Percentiles rank a stretch among this genome's conserved stretches.
Evolutionary conservation across 2,113 vertebrate genomes (phyloP).

Genomic region (Ariopsis seemanni): DNA sequence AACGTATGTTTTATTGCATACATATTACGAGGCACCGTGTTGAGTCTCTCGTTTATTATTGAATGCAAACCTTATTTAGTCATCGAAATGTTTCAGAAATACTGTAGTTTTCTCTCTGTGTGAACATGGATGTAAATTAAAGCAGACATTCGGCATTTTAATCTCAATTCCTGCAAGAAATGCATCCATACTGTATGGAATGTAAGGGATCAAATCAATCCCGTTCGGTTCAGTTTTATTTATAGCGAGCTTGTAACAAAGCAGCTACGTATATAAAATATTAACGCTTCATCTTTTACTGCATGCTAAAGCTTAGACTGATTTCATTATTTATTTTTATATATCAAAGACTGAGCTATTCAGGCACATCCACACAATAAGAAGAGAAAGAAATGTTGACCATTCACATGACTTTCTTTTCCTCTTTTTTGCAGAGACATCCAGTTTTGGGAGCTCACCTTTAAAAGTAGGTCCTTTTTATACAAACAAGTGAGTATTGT

Average conservation of each 20-base stretch:
- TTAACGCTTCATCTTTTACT: background rate
- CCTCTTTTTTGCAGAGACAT: conserved; percentile 68
- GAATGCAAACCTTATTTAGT: background rate
- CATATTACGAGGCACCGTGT: background rate
- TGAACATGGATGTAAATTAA: background rate
- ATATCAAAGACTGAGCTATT: no score
- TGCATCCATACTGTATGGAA: background rate
- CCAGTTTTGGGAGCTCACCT: conserved; percentile 82
- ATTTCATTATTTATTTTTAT: background rate
- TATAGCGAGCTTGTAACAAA: background rate
- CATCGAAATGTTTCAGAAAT: background rate
- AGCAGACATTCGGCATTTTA: background rate
- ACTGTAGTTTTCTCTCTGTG: no score
- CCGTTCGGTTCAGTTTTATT: background rate
- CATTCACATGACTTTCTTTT: background rate
- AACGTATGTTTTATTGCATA: background rate
- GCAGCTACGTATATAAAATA: background rate
- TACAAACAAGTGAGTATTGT: conserved; percentile 82
- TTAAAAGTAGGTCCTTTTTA: conserved; percentile 82
- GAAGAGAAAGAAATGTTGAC: no score
- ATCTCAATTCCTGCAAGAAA: no score
- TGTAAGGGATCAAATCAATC: background rate
- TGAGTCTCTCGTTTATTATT: background rate
- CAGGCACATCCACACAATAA: background rate
- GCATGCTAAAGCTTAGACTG: background rate